Conservation (phyloP, 35 echinoderm and acorn worm genomes). For the Hemicentrotus pulcherrimus region DNA sequence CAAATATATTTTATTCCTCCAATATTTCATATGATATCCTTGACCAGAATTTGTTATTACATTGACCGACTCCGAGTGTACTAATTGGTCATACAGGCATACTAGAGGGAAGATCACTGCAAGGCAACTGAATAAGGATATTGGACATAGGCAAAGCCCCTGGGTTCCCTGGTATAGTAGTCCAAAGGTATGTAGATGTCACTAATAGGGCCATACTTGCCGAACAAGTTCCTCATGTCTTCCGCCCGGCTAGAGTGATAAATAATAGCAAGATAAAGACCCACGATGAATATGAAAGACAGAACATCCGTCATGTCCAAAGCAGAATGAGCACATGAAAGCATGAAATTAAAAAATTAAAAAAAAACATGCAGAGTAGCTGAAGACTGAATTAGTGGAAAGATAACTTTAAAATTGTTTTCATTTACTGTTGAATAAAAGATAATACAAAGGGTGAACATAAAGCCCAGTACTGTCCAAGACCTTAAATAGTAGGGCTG, state of each 20-base stretch:
- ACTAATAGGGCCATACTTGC: conserved; percentile 78
- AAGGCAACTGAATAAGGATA: conserved; percentile 68
- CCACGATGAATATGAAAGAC: background rate
- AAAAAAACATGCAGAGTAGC: background rate
- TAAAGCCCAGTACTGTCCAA: too few relatives aligned
- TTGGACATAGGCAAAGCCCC: conserved; percentile 93
- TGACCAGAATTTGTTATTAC: background rate
- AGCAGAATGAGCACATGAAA: background rate
- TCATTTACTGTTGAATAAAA: too few relatives aligned
- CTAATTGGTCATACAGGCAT: background rate
- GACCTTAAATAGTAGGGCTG: too few relatives aligned
- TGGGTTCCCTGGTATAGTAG: conserved; percentile 72
- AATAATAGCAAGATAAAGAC: background rate
- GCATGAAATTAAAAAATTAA: background rate
- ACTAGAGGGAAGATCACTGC: background rate
- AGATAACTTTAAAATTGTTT: too few relatives aligned
- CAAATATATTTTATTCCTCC: background rate
- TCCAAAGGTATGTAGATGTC: conserved; percentile 93
- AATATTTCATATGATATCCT: background rate
- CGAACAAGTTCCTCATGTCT: conserved; percentile 77
- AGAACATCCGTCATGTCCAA: background rate
- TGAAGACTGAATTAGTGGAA: background rate
- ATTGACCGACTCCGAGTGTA: background rate
- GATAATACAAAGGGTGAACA: too few relatives aligned
- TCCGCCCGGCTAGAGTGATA: conserved; percentile 57